Evolutionary conservation across 2,797 vertebrate genomes (phyloP).

Genomic region (Mastacembelus armatus): DNA sequence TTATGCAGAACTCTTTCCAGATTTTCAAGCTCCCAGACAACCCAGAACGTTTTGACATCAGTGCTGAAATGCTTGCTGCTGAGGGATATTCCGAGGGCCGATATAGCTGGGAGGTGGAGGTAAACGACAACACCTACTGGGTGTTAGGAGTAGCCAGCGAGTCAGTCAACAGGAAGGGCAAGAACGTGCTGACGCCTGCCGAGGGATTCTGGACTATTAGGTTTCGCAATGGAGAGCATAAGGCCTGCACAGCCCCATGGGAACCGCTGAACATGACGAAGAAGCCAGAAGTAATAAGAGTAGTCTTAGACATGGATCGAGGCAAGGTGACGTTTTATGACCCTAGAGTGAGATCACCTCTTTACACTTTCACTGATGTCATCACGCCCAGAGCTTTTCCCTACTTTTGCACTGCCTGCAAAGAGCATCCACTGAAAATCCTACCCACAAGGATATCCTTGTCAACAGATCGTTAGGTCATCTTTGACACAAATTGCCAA

Average conservation of each 20-base stretch:
- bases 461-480: constrained; percentile 61
- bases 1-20: constrained; percentile 78
- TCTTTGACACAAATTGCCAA: neutral
- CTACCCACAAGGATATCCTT: constrained; percentile 72
- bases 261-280: constrained; percentile 79
- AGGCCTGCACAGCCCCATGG: constrained; percentile 87
- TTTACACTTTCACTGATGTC: constrained; percentile 82
- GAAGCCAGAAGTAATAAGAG: constrained; percentile 75
- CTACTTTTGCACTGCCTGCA: constrained; percentile 87
- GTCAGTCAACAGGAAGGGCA: constrained; percentile 85
- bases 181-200: constrained; percentile 83
- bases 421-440: constrained; percentile 82
- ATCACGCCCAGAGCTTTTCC: constrained; percentile 76
- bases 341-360: constrained; percentile 76
- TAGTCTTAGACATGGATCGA: constrained; percentile 86
- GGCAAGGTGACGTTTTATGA: constrained; percentile 84
- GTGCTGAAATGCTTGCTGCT: constrained; percentile 82
- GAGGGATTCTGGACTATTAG: constrained; percentile 87
- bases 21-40: constrained; percentile 85
- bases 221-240: constrained; percentile 85
- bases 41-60: constrained; percentile 84
- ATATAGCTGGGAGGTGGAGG: constrained; percentile 85
- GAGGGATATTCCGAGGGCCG: constrained; percentile 80
- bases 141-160: constrained; percentile 83
- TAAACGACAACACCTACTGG: constrained; percentile 86